These are phyloP conservation scores for Pocillopora damicornis DNA, from an alignment of 64 coral and sea anemone species.

Conservation along the genomic window DNA sequence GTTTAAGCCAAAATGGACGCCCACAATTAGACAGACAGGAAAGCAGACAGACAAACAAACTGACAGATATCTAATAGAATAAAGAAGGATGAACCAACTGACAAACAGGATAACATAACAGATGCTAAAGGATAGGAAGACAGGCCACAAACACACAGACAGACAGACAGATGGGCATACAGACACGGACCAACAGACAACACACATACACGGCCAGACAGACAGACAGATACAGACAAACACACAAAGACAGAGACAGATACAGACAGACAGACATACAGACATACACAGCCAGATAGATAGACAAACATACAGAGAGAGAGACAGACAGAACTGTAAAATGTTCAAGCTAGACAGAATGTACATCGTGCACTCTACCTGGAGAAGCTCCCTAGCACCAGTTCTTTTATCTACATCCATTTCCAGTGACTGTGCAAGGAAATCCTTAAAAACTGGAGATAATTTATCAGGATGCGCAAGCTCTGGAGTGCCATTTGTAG, in stretches of 20 bases:
- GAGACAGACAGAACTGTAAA: background rate
- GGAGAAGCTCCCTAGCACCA: slow-evolving; percentile 83
- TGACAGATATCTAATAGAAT: too few species aligned
- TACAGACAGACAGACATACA: background rate
- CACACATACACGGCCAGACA: too few species aligned
- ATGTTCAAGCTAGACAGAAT: background rate
- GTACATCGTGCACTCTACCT: slow-evolving; percentile 23
- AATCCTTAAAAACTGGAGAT: slow-evolving; percentile 99
- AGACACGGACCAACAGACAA: too few species aligned
- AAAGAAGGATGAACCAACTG: too few species aligned
- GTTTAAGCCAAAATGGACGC: too few species aligned
- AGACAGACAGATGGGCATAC: too few species aligned
- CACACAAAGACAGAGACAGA: background rate
- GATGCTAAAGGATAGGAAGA: too few species aligned
- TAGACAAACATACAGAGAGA: background rate
- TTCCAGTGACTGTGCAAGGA: slow-evolving; percentile 94
- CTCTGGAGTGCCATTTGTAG: slow-evolving; percentile 98
- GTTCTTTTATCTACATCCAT: slow-evolving; percentile 97
- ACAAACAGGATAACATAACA: too few species aligned
- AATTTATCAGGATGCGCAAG: slow-evolving; percentile 98
- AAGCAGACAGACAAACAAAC: too few species aligned
- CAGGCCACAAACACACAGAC: too few species aligned
- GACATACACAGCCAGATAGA: background rate
- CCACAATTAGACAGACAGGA: too few species aligned
- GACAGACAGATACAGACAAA: too few species aligned